phyloP scores from a whole-genome alignment of 2,888 invertebrate genomes.

The Campopleginae sp. region DNA sequence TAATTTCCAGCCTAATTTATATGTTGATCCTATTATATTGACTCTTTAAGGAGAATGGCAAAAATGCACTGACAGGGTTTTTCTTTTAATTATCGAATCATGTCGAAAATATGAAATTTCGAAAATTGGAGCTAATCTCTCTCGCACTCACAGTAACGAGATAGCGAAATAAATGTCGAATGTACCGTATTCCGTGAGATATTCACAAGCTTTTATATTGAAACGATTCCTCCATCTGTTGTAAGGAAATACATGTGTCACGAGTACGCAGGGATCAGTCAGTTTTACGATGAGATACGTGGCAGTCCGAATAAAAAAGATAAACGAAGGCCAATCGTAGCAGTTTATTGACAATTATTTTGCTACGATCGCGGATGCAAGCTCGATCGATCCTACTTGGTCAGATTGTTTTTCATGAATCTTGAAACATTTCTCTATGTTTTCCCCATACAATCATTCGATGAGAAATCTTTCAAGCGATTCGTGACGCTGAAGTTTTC shows the following conservation, averaged over 20 bases:
- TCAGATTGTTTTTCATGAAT: not conserved
- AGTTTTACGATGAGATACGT: slow-evolving; percentile 44
- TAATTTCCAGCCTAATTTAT: not conserved
- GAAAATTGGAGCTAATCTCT: too few relatives aligned
- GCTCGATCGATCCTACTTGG: slow-evolving; percentile 26
- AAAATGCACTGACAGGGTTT: too few relatives aligned
- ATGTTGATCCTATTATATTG: not conserved
- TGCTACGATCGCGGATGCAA: slow-evolving; percentile 12
- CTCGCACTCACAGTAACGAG: too few relatives aligned
- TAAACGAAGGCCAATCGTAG: slow-evolving; percentile 51
- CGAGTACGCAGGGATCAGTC: not conserved
- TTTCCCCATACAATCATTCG: not conserved
- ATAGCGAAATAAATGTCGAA: slow-evolving; percentile 18
- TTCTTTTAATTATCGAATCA: too few relatives aligned
- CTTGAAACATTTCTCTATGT: not conserved
- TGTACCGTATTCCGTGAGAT: not conserved
- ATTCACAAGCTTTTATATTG: slow-evolving; percentile 25
- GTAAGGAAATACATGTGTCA: slow-evolving; percentile 25
- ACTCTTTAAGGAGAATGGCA: too few relatives aligned
- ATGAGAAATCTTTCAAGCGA: too few relatives aligned
- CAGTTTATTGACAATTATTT: slow-evolving; percentile 26
- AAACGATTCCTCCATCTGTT: slow-evolving; percentile 42
- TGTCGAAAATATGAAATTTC: too few relatives aligned
- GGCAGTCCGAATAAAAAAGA: slow-evolving; percentile 42
- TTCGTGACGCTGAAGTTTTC: too few relatives aligned